A percentile compares a stretch with the other conserved stretches of the same genome.
These are phyloP conservation scores for Apodemus agrarius DNA, from an alignment of 2,797 vertebrate species.

Conservation along the genomic window DNA sequence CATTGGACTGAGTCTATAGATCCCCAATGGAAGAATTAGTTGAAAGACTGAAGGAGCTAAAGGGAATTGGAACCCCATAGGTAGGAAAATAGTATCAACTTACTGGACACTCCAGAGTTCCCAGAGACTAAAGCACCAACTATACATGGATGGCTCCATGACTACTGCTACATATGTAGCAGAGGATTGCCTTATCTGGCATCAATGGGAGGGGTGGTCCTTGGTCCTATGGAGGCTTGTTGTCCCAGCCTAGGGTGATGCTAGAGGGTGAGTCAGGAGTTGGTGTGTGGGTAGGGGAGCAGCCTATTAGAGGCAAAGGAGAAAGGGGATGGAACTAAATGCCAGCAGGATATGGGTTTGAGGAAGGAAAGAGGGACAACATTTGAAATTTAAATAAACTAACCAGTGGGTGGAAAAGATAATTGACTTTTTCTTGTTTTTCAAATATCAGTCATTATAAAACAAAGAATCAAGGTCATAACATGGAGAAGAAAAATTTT, in stretches of 20 bases:
- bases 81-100: background rate
- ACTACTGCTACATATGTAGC: background rate
- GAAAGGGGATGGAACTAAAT: background rate
- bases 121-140: background rate
- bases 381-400: background rate
- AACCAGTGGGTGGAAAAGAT: background rate
- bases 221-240: too few species aligned
- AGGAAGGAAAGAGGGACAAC: background rate
- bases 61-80: background rate
- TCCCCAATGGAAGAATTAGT: background rate
- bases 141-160: background rate
- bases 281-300: too few species aligned
- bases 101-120: background rate
- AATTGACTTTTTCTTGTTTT: background rate
- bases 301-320: background rate
- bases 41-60: background rate
- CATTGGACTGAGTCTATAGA: background rate
- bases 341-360: background rate
- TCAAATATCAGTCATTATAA: background rate
- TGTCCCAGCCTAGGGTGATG: background rate
- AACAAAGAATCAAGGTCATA: background rate
- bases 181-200: background rate
- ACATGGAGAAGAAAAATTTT: background rate
- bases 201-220: background rate
- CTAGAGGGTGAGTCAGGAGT: background rate